A percentile compares a stretch with the other conserved stretches of the same genome.
Evolutionary conservation across 2,797 vertebrate species (phyloP).

Genomic region (Luscinia luscinia): DNA sequence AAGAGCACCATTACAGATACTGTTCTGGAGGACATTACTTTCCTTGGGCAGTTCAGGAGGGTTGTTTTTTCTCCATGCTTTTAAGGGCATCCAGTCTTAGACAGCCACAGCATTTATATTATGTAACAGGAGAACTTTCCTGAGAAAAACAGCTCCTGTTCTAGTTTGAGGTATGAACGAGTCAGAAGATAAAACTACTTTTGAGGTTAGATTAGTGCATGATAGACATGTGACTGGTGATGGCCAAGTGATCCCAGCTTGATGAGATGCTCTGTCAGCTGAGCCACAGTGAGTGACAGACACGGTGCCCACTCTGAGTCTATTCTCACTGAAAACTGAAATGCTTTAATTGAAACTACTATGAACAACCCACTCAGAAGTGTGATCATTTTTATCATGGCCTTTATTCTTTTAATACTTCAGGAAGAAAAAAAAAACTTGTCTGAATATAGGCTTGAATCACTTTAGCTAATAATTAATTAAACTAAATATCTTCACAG

Average conservation of each 20-base stretch:
- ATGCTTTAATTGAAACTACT: neutral
- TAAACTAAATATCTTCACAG: neutral
- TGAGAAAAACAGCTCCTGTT: neutral
- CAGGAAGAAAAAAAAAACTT: neutral
- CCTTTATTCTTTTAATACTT: neutral
- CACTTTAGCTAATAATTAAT: constrained; percentile 24
- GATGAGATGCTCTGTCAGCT: neutral
- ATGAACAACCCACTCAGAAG: neutral
- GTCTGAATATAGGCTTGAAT: neutral
- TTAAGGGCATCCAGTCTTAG: neutral
- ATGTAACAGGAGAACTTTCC: neutral
- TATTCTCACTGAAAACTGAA: neutral
- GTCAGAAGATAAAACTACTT: neutral
- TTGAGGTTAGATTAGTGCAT: neutral
- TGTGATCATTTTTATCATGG: neutral
- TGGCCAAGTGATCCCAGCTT: neutral
- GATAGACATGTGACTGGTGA: neutral
- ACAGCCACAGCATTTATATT: neutral
- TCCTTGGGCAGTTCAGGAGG: neutral
- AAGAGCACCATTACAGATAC: neutral
- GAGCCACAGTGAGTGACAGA: neutral
- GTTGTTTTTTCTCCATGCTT: neutral
- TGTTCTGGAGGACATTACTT: neutral
- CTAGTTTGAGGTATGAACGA: accelerated
- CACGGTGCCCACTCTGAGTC: neutral